Percentiles rank a stretch among this genome's conserved stretches.
Conservation (phyloP, 2,888 invertebrate species). For the Strigamia maritima region DNA sequence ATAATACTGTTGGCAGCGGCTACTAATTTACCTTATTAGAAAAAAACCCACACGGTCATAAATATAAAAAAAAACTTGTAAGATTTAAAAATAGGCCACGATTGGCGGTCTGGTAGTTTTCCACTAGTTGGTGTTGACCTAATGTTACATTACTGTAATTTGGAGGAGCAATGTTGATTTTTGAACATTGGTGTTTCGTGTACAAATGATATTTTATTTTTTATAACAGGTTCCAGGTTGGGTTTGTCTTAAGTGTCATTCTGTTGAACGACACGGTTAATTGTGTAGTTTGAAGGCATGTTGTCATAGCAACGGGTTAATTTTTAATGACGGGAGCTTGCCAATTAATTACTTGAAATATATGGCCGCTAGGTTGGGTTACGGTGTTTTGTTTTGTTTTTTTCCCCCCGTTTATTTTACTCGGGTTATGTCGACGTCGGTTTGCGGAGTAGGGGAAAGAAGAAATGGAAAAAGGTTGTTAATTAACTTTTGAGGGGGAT, state of each 20-base stretch:
- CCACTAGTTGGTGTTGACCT: too few relatives aligned
- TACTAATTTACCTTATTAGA: too few relatives aligned
- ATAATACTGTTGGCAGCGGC: too few relatives aligned
- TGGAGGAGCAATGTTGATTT: too few relatives aligned
- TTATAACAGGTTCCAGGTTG: too few relatives aligned
- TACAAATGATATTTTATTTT: too few relatives aligned
- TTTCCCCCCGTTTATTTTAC: background rate
- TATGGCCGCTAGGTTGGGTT: background rate
- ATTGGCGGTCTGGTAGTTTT: too few relatives aligned
- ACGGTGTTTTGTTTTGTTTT: background rate
- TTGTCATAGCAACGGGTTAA: background rate
- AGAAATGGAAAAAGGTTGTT: constrained; percentile 6
- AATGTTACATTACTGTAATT: too few relatives aligned
- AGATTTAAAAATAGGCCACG: too few relatives aligned
- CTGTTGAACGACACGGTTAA: background rate
- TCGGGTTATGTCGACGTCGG: background rate
- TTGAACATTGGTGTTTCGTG: too few relatives aligned
- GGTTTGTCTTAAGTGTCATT: background rate
- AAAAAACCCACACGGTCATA: too few relatives aligned
- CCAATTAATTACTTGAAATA: background rate
- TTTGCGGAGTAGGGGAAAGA: background rate
- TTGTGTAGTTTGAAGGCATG: background rate
- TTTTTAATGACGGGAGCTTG: background rate
- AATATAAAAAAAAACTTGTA: too few relatives aligned
- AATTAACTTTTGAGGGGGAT: background rate